A percentile compares a stretch with the other conserved stretches of the same genome.
Evolutionary conservation across 1,140 invertebrate genomes (phyloP).

Genomic region (Dinothrombium tinctorium): DNA sequence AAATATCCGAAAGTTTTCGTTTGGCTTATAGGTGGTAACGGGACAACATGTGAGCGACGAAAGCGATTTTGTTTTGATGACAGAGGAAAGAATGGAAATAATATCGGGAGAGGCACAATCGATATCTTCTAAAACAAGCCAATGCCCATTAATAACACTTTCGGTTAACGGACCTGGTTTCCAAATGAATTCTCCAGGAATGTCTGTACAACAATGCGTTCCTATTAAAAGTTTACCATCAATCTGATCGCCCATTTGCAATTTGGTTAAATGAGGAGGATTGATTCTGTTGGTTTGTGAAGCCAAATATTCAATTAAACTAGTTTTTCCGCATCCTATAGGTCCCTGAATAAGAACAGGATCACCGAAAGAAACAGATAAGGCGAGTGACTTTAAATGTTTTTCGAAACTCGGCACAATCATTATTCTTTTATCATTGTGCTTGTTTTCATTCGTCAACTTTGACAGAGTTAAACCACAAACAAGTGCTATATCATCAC

Average conservation of each 20-base stretch:
- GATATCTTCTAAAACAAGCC: constrained; percentile 87
- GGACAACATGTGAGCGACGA: constrained; percentile 5
- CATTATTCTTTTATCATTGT: constrained; percentile 7
- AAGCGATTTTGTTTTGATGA: constrained; percentile 36
- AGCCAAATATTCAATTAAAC: constrained; percentile 65
- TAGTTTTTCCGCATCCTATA: constrained; percentile 84
- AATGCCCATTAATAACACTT: constrained; percentile 62
- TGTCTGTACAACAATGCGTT: constrained; percentile 79
- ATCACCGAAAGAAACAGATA: constrained; percentile 35
- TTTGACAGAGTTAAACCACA: constrained; percentile 12
- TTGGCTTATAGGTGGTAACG: neutral
- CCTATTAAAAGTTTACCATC: constrained; percentile 85
- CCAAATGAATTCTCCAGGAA: constrained; percentile 94
- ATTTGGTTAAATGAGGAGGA: constrained; percentile 33
- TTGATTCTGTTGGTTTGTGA: constrained; percentile 38
- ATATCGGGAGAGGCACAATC: constrained; percentile 81
- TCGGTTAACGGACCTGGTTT: constrained; percentile 67
- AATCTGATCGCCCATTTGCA: constrained; percentile 92
- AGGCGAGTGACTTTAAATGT: constrained; percentile 18
- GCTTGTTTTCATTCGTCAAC: neutral
- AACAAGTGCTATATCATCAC: constrained; percentile 11
- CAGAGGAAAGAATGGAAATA: constrained; percentile 51
- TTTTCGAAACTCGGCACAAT: constrained; percentile 19
- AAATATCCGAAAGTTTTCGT: constrained; percentile 9
- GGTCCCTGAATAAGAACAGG: constrained; percentile 65